Conservation (phyloP, 2,888 invertebrate species). For the Zonitis immaculata region DNA sequence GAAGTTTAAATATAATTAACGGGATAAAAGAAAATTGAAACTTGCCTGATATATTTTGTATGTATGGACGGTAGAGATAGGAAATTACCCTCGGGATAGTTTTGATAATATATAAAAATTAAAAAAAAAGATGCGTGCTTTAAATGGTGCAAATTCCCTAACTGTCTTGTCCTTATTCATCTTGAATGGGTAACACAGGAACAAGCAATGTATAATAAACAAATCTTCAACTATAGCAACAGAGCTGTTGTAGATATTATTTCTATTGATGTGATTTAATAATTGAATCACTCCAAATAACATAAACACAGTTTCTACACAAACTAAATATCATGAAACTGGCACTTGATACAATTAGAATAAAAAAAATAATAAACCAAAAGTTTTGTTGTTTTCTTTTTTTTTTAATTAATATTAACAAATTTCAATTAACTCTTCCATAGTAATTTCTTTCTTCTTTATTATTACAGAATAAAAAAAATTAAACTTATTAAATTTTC, state of each 20-base stretch:
- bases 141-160: conserved; percentile 38
- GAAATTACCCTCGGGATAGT: conserved; percentile 36
- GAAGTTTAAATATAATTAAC: neutral
- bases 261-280: conserved; percentile 28
- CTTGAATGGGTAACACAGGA: conserved; percentile 34
- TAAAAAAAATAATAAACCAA: neutral
- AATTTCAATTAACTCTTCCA: conserved; percentile 25
- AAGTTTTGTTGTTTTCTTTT: neutral
- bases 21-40: neutral
- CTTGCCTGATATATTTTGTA: neutral
- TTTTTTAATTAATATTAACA: no score
- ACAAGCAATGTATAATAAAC: conserved; percentile 41
- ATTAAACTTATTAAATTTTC: conserved; percentile 28
- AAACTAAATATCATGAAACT: conserved; percentile 28
- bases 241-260: conserved; percentile 12
- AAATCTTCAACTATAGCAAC: conserved; percentile 36
- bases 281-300: conserved; percentile 32
- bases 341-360: conserved; percentile 24
- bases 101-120: conserved; percentile 31
- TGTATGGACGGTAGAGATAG: conserved; percentile 11
- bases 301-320: conserved; percentile 32
- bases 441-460: conserved; percentile 29
- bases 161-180: conserved; percentile 39
- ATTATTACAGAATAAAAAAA: neutral
- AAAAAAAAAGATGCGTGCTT: conserved; percentile 43